Evolutionary conservation across 64 coral and sea anemone genomes (phyloP), one percentile per base, ranked within the genome.

Genomic region (Dendronephthya gigantea): DNA sequence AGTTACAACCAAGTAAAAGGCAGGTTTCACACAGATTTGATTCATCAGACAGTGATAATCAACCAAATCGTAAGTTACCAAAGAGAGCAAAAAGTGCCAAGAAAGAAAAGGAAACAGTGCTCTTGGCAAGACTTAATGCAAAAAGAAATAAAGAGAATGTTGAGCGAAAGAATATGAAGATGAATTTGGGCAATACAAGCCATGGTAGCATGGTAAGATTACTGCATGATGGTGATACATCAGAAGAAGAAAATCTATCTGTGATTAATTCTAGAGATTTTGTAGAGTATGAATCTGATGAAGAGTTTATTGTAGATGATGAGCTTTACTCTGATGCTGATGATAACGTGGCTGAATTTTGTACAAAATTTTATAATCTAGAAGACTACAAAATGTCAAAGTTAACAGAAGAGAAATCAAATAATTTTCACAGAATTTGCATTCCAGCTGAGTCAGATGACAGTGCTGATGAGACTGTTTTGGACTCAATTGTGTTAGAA

Each of bases 271-370:
- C 83, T 35, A 84, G 89, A 75, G 41, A 45, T 45, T 74, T 90
- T 30, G 91, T 89, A 27, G 85, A 87, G 35, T 86, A 97, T 93
- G 91, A 96, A 14, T 76, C 65, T 91, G 94, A 97, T 70, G 55
- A 85, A 31, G 81, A 93, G 12, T 97, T 97, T 87, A 90, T 97
- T 30, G 94, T 93, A 2, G 55, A 87, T 84, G 89, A 91, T 75
- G 84, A 56, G 13, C 84, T 88, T n/a, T 81, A 76, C 0, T 94
- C 82, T 83, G 92, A 94, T 48, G 84, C 68, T 25, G 89, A 90
- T 55, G 91, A 91, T 39, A 88, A 72, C 48, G 94, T 76, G 9
- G 88, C 70, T 49, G 74, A 96, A 38, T 90, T 96, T 56, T 40
- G 92, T 8, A 62, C 90, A 59, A 83, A 92, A 75, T 55, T 96